Conservation (phyloP, 2,113 vertebrate genomes). For the Dasyurus viverrinus region DNA sequence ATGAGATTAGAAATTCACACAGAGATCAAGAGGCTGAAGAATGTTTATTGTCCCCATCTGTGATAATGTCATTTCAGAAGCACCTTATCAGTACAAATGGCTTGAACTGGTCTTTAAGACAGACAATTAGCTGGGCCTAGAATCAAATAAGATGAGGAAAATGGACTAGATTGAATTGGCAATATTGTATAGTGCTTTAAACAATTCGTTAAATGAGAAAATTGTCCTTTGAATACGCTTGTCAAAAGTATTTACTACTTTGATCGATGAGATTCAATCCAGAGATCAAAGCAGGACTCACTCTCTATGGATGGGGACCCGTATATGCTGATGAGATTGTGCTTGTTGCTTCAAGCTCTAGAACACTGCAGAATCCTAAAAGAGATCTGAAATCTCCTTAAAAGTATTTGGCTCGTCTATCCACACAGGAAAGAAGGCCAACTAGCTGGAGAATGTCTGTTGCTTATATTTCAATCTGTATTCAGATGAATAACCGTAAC, state of each 20-base stretch:
- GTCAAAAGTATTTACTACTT: background rate
- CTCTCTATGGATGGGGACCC: background rate
- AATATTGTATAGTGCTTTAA: background rate
- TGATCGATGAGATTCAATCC: background rate
- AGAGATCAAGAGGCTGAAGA: background rate
- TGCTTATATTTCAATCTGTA: background rate
- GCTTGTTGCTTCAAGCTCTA: background rate
- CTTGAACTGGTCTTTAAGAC: background rate
- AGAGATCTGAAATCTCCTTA: background rate
- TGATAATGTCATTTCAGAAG: background rate
- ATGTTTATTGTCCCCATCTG: background rate
- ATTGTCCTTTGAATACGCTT: background rate
- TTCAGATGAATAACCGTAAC: background rate
- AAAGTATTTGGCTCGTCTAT: background rate
- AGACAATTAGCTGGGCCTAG: background rate
- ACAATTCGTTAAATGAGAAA: background rate
- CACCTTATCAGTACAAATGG: background rate
- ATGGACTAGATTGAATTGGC: background rate
- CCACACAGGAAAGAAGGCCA: background rate
- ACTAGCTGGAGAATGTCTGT: background rate
- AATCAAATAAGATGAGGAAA: background rate
- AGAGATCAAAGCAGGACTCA: background rate
- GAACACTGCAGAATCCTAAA: background rate
- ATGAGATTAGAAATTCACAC: background rate
- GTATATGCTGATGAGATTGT: background rate